A percentile compares a stretch with the other conserved stretches of the same genome.
Evolutionary conservation across 2,888 invertebrate genomes (phyloP).

Genomic region (Drosophila algonquin): DNA sequence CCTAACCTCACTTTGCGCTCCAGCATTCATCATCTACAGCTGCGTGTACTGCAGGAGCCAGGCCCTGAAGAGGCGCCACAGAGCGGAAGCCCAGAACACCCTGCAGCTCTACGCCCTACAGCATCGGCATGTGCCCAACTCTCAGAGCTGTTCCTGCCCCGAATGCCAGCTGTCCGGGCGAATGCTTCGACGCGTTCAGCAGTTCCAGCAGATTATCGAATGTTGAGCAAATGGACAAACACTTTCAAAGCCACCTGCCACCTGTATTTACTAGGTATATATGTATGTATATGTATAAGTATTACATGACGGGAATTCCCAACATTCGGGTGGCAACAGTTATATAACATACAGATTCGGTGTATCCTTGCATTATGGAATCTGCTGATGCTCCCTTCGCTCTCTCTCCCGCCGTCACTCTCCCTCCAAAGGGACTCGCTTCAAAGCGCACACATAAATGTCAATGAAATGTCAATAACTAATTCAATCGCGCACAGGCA

Average conservation of each 20-base stretch:
- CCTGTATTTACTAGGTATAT: too few species aligned
- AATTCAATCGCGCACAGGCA: conserved; percentile 47
- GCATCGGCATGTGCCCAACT: conserved; percentile 49
- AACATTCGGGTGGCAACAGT: too few species aligned
- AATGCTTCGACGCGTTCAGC: conserved; percentile 52
- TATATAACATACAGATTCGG: too few species aligned
- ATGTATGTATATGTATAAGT: too few species aligned
- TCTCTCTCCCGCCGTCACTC: neutral
- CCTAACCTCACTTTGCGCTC: neutral
- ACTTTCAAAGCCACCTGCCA: neutral
- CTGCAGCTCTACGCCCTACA: conserved; percentile 12
- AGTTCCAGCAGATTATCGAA: conserved; percentile 37
- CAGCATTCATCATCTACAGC: conserved; percentile 58
- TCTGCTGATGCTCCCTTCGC: neutral
- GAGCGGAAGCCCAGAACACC: conserved; percentile 7
- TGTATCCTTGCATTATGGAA: conserved; percentile 2
- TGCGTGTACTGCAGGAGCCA: conserved; percentile 37
- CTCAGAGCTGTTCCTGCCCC: conserved; percentile 50
- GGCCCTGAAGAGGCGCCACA: conserved; percentile 3
- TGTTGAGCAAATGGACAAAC: conserved; percentile 19
- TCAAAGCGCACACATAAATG: conserved; percentile 61
- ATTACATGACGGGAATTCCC: too few species aligned
- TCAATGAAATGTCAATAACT: conserved; percentile 66
- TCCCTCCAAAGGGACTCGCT: conserved; percentile 30
- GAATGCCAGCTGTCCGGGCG: conserved; percentile 55